These are phyloP conservation scores for Kradibia gibbosae DNA, from an alignment of 1,140 invertebrate species.

Conservation along the genomic window DNA sequence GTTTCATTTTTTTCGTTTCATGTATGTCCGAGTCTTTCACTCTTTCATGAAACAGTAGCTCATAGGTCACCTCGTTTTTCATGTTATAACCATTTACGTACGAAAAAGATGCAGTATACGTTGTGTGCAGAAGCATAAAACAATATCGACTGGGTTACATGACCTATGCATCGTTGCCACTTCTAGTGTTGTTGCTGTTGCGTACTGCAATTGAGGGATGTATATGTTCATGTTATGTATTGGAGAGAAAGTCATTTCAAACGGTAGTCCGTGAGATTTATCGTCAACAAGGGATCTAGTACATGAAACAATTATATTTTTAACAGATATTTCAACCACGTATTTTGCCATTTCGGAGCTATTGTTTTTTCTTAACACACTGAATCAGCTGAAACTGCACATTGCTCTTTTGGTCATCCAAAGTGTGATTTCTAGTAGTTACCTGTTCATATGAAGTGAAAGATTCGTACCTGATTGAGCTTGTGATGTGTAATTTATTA, in stretches of 20 bases:
- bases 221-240: slow-evolving; percentile 41
- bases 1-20: neutral
- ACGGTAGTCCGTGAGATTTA: slow-evolving; percentile 38
- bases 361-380: slow-evolving; percentile 19
- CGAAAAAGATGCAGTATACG: slow-evolving; percentile 48
- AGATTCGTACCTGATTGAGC: neutral
- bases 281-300: slow-evolving; percentile 41
- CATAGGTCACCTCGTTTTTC: slow-evolving; percentile 43
- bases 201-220: neutral
- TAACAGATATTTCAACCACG: slow-evolving; percentile 48
- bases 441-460: neutral
- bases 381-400: neutral
- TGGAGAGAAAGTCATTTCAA: slow-evolving; percentile 45
- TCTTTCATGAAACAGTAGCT: neutral
- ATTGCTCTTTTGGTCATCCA: neutral
- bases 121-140: slow-evolving; percentile 42
- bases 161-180: slow-evolving; percentile 9
- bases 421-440: neutral
- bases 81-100: slow-evolving; percentile 41
- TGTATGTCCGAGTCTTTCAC: neutral
- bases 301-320: slow-evolving; percentile 51
- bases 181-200: neutral
- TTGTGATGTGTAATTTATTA: too few species aligned
- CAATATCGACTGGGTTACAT: slow-evolving; percentile 48
- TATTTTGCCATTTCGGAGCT: slow-evolving; percentile 3